Conservation (phyloP, 2,797 vertebrate genomes). For the Trematomus bernacchii region DNA sequence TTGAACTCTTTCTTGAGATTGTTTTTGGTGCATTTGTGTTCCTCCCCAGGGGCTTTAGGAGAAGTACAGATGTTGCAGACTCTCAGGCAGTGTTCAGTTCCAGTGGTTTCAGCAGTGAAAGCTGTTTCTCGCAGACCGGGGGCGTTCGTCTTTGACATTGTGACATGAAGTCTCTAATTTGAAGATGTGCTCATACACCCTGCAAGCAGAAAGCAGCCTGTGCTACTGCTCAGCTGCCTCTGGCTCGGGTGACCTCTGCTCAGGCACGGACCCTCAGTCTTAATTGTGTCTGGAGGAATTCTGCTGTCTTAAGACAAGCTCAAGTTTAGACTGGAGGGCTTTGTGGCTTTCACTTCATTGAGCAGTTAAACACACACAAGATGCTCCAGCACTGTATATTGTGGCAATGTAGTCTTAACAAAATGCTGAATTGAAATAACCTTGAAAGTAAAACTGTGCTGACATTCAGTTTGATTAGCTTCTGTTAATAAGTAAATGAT, state of each 20-base stretch:
- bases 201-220: conserved; percentile 69
- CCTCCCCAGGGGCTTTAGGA: conserved; percentile 22
- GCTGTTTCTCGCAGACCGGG: conserved; percentile 53
- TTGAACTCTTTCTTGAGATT: conserved; percentile 16
- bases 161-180: conserved; percentile 85
- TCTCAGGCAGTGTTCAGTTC: conserved; percentile 42
- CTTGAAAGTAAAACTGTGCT: conserved; percentile 1
- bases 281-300: conserved; percentile 83
- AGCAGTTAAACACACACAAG: conserved; percentile 32
- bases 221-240: conserved; percentile 54
- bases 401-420: conserved; percentile 12
- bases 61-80: conserved; percentile 64
- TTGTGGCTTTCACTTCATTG: conserved; percentile 27
- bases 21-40: conserved; percentile 13
- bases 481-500: conserved; percentile 9
- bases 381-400: conserved; percentile 12
- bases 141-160: conserved; percentile 78
- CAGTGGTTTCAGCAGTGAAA: conserved; percentile 59
- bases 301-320: conserved; percentile 65
- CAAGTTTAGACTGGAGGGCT: conserved; percentile 53
- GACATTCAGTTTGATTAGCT: conserved; percentile 24
- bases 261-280: conserved; percentile 59
- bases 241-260: conserved; percentile 77
- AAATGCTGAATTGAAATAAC: conserved; percentile 40
- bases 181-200: conserved; percentile 80